phyloP scores from a whole-genome alignment of 2,888 invertebrate genomes.

The Drosophila longiperda region DNA sequence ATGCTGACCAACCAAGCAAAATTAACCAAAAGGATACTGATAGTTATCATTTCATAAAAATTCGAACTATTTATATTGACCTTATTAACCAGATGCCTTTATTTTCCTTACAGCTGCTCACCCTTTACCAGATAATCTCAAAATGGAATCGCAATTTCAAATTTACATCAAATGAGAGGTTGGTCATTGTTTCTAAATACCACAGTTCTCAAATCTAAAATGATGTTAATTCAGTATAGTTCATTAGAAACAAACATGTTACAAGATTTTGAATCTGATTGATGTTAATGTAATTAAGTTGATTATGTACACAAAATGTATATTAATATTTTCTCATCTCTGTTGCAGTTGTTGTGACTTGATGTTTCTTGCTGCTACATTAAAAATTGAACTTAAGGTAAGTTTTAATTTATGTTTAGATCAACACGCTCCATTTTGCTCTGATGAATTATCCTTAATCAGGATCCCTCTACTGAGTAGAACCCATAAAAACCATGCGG shows the following conservation, averaged over 20 bases:
- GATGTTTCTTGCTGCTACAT: not conserved
- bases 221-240: conserved; percentile 77
- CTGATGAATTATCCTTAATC: conserved; percentile 67
- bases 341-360: conserved; percentile 14
- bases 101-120: conserved; percentile 20
- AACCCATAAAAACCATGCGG: conserved; percentile 73
- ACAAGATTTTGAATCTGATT: conserved; percentile 70
- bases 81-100: not conserved
- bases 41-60: not conserved
- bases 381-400: conserved; percentile 18
- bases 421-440: not conserved
- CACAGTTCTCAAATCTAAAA: not conserved
- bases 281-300: not conserved
- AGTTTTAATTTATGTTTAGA: not conserved
- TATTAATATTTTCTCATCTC: not conserved
- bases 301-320: not conserved
- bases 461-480: conserved; percentile 78
- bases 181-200: not conserved
- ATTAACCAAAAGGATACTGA: conserved; percentile 75
- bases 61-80: rapidly evolving
- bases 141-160: rapidly evolving
- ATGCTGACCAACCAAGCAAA: conserved; percentile 60
- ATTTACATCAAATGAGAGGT: conserved; percentile 19
- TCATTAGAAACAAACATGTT: conserved; percentile 77
- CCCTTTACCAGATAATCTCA: too few relatives aligned